Base-by-base conservation (phyloP, 2,888 invertebrate species). In the Ormyrus pomaceus region DNA sequence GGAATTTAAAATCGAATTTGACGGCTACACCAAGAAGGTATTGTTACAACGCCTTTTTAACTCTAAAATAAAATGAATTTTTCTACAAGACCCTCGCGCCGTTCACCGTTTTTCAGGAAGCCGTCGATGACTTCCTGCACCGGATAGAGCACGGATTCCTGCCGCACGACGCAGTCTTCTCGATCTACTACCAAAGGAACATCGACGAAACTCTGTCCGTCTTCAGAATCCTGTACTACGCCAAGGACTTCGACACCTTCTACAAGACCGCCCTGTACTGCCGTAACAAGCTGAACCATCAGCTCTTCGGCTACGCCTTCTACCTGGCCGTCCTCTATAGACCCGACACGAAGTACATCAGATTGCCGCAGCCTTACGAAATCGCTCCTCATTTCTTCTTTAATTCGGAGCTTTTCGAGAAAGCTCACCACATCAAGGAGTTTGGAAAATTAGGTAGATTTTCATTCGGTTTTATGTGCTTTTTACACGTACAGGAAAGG, bases 291-390 rank as follows among this genome's bases (percentile, higher is more conserved):
- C 80, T 92, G 3, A 92, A 92, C 83, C 91, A 91, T 79, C 89
- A 87, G 2, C 91, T 93, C 84, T 95, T 94, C 89, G 86, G 93
- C 6, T 93, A 93, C 86, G 92, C 94, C 5, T 91, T 94, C 86
- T 93, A 93, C 85, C 92, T 93, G 19, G 94, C 95, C 51, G 89
- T 93, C 6, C 86, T 93, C 50, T 93, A 93, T 84, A 93, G 94
- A 79, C 86, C 91, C 0, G 95, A 95, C 83, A 92, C 93, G 68
- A 89, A 91, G 65, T 93, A 93, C 76, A 88, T 95, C 13, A 92
- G 93, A 46, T 87, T 95, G 53, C 95, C 95, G 3, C 93, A 94
- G 0, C 92, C 93, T 8, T 95, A 95, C 84, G 95, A 95, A 91
- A 90, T 94, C 68, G 92, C 92, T 84, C 95, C 95, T 0, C 92